These are phyloP conservation scores for Acleris literana DNA, from an alignment of 2,888 invertebrate genomes.

Conservation along the genomic window DNA sequence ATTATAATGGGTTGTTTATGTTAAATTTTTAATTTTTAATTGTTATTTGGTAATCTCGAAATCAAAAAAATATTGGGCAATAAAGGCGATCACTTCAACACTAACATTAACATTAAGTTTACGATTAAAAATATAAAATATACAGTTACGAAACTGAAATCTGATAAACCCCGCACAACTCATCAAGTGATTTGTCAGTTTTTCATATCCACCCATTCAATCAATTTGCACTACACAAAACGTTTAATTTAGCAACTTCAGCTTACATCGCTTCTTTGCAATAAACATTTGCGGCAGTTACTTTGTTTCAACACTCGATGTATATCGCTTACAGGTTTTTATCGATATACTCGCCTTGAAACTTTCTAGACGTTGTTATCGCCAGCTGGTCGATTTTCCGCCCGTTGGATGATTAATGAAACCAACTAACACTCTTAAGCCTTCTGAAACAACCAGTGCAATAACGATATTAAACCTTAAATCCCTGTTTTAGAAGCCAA, in stretches of 20 bases:
- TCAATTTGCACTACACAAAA: slow-evolving; percentile 10
- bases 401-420: slow-evolving; percentile 73
- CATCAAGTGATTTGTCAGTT: slow-evolving; percentile 24
- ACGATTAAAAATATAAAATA: too few species aligned
- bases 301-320: slow-evolving; percentile 1
- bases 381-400: slow-evolving; percentile 73
- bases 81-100: too few species aligned
- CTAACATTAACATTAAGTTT: too few species aligned
- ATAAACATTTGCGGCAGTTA: background rate
- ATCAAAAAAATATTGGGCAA: too few species aligned
- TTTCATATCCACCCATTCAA: slow-evolving; percentile 13
- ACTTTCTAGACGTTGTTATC: slow-evolving; percentile 68
- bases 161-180: background rate
- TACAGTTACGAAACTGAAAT: too few species aligned
- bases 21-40: too few species aligned
- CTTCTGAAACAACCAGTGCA: slow-evolving; percentile 17
- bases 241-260: slow-evolving; percentile 2
- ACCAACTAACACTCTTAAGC: slow-evolving; percentile 49
- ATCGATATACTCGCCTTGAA: slow-evolving; percentile 37
- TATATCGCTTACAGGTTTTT: slow-evolving; percentile 3
- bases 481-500: slow-evolving; percentile 24
- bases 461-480: slow-evolving; percentile 32
- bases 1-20: too few species aligned
- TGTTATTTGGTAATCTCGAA: too few species aligned
- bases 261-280: background rate